A percentile compares a stretch with the other conserved stretches of the same genome.
phyloP scores from a whole-genome alignment of 2,797 vertebrate genomes.

The Cirrhinus mrigala region DNA sequence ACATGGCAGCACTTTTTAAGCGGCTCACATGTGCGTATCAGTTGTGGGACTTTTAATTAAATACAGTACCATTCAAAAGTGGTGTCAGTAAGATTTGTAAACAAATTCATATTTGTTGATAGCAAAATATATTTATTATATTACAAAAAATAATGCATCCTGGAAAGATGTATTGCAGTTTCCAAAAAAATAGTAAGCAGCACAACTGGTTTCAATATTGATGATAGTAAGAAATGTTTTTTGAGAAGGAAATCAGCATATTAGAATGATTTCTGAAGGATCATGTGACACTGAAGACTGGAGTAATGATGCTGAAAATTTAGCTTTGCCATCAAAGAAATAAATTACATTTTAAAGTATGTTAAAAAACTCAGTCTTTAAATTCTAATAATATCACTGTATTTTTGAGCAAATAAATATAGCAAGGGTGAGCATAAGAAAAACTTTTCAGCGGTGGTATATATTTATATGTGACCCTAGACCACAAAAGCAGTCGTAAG shows the following conservation, averaged over 20 bases:
- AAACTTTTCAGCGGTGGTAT: neutral
- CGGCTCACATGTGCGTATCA: slow-evolving; percentile 91
- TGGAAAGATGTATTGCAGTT: neutral
- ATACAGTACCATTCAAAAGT: neutral
- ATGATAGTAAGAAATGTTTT: neutral
- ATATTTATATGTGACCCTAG: neutral
- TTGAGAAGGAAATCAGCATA: neutral
- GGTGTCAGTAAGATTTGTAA: neutral
- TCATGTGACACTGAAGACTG: neutral
- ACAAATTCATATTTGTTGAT: neutral
- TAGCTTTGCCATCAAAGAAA: neutral
- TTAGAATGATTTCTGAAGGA: neutral
- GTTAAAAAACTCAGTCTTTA: neutral
- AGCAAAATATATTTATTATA: neutral
- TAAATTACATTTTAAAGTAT: neutral
- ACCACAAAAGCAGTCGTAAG: too few species aligned
- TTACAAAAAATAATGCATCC: neutral
- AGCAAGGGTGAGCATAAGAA: too few species aligned
- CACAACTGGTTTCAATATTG: neutral
- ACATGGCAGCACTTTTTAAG: slow-evolving; percentile 98
- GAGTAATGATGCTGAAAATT: neutral
- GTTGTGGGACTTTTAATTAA: neutral
- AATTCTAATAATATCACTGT: neutral
- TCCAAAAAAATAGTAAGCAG: neutral
- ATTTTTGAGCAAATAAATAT: neutral